Base-by-base conservation (phyloP, 2,888 invertebrate genomes). In the Apamea monoglypha region DNA sequence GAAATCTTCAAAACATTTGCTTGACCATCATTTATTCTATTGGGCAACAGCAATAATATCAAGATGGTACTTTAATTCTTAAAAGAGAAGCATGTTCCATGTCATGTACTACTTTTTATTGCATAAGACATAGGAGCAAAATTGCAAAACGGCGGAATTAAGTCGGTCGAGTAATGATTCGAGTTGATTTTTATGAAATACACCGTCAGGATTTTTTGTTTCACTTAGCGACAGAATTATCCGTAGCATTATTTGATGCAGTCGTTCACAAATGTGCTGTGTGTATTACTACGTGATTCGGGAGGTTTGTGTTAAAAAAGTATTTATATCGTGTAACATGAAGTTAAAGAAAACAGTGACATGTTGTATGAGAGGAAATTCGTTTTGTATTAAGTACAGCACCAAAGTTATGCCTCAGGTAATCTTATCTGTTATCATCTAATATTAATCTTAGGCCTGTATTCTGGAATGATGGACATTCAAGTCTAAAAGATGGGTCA, bases 271-370 rank as follows among this genome's bases (percentile, higher is more conserved):
- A 88, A 89, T 92, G 92, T 93, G 92, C 89, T 90, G 91, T 91
- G 92, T 90, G 81, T 89, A 89, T 83, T 85, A 84, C 84, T 91
- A 88, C 91, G 91, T 91, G 91, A 90, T 90, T 85, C 82, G 76
- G 80, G 84, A 91, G 74, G 78, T 78, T 80, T 50, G 80, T 78
- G 74, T 88, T 50, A 83, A 85, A 82, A 87, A 78, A 83, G 82
- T 89, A 81, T 81, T 83, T 25, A 87, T 87, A 78, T 88, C 91
- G 90, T 91, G 90, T 92, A 95, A 91, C 86, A 96, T 96, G 96
- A 96, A 96, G 92, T 91, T 96, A 61, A 96, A 96, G 91, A 96
- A 94, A 90, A 95, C 96, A 70, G 95, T 96, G 92, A 94, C 95
- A 84, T 96, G 94, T 88, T 96, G 93, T 88, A 92, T 96, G 80